Percentiles rank a stretch among this genome's conserved stretches.
These are phyloP conservation scores for Gonocerus acuteangulatus DNA, from an alignment of 2,888 invertebrate genomes.

Conservation along the genomic window DNA sequence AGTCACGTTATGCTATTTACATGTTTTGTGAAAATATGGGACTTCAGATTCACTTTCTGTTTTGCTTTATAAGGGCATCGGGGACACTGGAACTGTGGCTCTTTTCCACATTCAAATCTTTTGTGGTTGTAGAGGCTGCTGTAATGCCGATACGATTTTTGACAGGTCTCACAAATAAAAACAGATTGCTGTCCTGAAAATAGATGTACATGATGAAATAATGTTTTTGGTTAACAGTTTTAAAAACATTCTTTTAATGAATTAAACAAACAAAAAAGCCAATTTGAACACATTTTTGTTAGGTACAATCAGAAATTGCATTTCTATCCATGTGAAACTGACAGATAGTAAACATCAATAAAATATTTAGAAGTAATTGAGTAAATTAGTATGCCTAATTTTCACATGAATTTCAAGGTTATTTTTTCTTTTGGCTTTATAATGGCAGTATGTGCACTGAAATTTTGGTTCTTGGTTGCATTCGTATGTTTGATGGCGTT, in stretches of 20 bases:
- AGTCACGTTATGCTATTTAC: no score
- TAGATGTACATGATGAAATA: no score
- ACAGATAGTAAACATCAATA: no score
- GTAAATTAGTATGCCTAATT: conserved; percentile 1
- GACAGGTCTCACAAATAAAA: not conserved
- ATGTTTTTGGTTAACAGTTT: no score
- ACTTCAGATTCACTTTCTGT: conserved; percentile 28
- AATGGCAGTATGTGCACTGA: conserved; percentile 38
- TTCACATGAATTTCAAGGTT: not conserved
- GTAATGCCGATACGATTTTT: not conserved
- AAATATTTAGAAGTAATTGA: no score
- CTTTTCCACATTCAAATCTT: conserved; percentile 33
- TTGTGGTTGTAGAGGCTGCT: not conserved
- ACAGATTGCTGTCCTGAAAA: not conserved
- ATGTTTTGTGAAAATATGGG: conserved; percentile 16
- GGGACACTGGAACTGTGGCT: conserved; percentile 48
- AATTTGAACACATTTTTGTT: no score
- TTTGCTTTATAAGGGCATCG: conserved; percentile 42
- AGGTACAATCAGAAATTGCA: no score
- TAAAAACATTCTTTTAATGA: no score
- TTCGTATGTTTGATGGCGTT: conserved; percentile 41
- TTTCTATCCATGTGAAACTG: no score
- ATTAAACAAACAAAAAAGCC: no score
- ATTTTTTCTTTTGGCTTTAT: not conserved
- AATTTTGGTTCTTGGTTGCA: conserved; percentile 43